Base-by-base conservation (phyloP, 2,888 invertebrate species). In the Drosophila affinis region DNA sequence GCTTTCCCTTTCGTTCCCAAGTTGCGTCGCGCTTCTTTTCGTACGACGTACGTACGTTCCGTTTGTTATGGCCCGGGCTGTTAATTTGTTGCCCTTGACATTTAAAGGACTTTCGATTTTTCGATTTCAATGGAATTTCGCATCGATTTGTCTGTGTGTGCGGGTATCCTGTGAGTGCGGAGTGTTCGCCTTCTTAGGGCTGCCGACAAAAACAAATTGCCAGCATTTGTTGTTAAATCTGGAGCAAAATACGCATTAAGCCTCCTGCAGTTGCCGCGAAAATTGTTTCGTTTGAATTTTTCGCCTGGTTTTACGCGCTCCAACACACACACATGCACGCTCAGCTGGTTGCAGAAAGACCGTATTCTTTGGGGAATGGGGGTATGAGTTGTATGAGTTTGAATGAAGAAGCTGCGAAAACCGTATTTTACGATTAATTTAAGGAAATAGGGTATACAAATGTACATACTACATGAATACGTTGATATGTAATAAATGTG, bases 81-180 rank as follows among this genome's bases (percentile, higher is more conserved):
- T 46, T 48, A 51, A 46, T 69, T 49, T 54, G 63, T 72, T 78
- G 82, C 79, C 82, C 82, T 82, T 82, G 82, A 82, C 82, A 81
- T 82, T 82, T 73, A 76, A 69, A 65, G 61, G 58, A 62, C 29
- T 62, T 83, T 79, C 82, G 79, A 83, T 83, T 81, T 81, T 80
- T 78, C 71, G 49, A 71, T 54, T 32, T 44, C 21, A 39, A 14
- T 39, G 39, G 39, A 39, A 39, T 39, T 39, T 39, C 39, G 1
- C 14, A 39, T 39, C 39, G 7, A 39, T 39, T 14, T 39, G 7
- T 39, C 14, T 14, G 7, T 39, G 39, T 2, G 39, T 14, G 14
- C 7, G 39, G 14, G 39, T 39, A 3, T 39, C 39, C 39, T 39
- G 39, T n/a, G 7, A 14, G n/a, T 39, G n/a, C 7, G 6, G 29